Evolutionary conservation across 1,140 invertebrate species (phyloP), one percentile per base, ranked within the genome.

Genomic region (Drosophila lacertosa): DNA sequence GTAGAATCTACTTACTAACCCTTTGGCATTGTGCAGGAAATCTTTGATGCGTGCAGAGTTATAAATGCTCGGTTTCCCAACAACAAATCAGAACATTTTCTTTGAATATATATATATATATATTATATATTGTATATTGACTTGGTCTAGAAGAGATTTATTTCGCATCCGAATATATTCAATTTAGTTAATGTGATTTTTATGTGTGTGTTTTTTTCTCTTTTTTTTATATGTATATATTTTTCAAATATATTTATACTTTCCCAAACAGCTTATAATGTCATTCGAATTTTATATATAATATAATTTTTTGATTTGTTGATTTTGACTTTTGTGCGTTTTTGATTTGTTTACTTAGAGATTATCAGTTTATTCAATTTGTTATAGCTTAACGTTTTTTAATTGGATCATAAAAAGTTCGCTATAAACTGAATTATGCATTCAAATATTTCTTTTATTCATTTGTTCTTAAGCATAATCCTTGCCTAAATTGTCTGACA

Each of bases 1-100:
- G 20, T 57, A 64, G 47, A 22, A 16, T 11, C 37, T 86, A 86
- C 80, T 84, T 86, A 86, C 80, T 84, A 84, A 84, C 77, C 62
- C 40, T 80, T 86, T 84, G 81, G 80, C 80, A 84, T 71, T 83
- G 79, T 77, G 63, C 79, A 75, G 47, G 55, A 37, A 65, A 65
- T 35, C 47, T 54, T 48, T 6, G 11, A 54, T 22, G 50, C 48
- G 48, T 51, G 48, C 9, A 54, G 18, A 40, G 22, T 55, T 55
- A 18, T 35, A 37, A 55, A 42, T 54, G 44, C 10, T 39, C 26
- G 15, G 32, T 10, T 13, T n/a, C 7, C 22, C n/a, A 16, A 20
- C 20, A 10, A n/a, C 5, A 47, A 22, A 35, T 26, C 11, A 48
- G 54, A 59, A 47, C 45, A 66, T 33, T n/a, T n/a, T 54, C 26